phyloP scores from a whole-genome alignment of 2,113 vertebrate genomes.

The Aythya baeri region DNA sequence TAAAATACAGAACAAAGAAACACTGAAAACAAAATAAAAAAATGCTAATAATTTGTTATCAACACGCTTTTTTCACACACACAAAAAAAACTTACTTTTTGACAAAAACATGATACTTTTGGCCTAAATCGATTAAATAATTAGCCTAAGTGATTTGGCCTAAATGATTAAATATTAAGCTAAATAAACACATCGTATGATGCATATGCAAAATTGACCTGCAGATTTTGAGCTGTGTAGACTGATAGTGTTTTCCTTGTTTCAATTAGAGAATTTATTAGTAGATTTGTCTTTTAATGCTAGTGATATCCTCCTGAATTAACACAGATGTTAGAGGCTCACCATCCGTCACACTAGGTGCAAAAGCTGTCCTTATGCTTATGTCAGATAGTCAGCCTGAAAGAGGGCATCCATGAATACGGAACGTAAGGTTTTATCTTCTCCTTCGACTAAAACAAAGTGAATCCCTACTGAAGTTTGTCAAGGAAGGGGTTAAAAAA shows the following conservation, averaged over 20 bases:
- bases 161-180: background rate
- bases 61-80: background rate
- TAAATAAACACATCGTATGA: background rate
- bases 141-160: background rate
- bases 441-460: background rate
- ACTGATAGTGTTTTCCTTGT: background rate
- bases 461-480: fast-evolving
- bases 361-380: background rate
- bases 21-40: background rate
- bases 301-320: background rate
- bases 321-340: background rate
- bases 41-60: background rate
- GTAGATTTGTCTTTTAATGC: background rate
- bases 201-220: background rate
- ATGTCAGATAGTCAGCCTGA: background rate
- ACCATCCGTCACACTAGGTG: fast-evolving
- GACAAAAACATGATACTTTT: background rate
- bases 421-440: background rate
- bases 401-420: background rate
- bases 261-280: background rate
- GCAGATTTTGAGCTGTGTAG: background rate
- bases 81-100: background rate
- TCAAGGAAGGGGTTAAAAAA: conserved; percentile 41
- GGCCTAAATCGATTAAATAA: background rate
- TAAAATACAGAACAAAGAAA: background rate